These are phyloP conservation scores for Microplitis manilae DNA, from an alignment of 2,888 invertebrate species.

Conservation along the genomic window DNA sequence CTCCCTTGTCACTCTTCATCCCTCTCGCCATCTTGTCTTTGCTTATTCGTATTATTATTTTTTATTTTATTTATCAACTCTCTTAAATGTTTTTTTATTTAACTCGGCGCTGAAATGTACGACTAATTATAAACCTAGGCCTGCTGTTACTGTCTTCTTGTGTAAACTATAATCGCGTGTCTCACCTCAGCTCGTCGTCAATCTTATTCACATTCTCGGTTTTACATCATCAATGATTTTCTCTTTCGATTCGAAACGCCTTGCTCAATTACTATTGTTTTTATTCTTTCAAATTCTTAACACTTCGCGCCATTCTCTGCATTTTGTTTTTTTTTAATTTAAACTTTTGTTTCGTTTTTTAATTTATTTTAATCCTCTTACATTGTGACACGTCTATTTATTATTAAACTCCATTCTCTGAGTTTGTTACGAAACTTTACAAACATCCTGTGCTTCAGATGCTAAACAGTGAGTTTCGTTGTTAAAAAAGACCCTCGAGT, in stretches of 20 bases:
- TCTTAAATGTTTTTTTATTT: slow-evolving; percentile 7
- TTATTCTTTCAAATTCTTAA: slow-evolving; percentile 16
- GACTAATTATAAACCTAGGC: slow-evolving; percentile 34
- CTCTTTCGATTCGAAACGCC: slow-evolving; percentile 32
- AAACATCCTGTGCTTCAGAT: slow-evolving; percentile 31
- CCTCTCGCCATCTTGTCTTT: slow-evolving; percentile 9
- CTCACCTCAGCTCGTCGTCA: slow-evolving; percentile 7
- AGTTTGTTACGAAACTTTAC: slow-evolving; percentile 26
- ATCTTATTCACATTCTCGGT: neutral
- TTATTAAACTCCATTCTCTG: neutral
- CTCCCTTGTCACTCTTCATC: slow-evolving; percentile 13
- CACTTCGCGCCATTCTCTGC: neutral
- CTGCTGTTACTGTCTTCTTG: slow-evolving; percentile 18
- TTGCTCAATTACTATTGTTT: slow-evolving; percentile 36
- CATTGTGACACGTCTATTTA: neutral
- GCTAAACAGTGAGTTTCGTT: slow-evolving; percentile 16
- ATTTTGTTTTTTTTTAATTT: neutral
- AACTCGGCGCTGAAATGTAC: slow-evolving; percentile 19
- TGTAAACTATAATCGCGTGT: slow-evolving; percentile 33
- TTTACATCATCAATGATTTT: slow-evolving; percentile 22
- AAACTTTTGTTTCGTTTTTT: no score
- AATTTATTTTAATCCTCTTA: slow-evolving; percentile 15
- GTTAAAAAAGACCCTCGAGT: slow-evolving; percentile 31
- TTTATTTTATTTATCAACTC: neutral
- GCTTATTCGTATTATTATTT: slow-evolving; percentile 11